Conservation (phyloP, 2,113 vertebrate genomes). For the Ptilorrhoa leucosticta region DNA sequence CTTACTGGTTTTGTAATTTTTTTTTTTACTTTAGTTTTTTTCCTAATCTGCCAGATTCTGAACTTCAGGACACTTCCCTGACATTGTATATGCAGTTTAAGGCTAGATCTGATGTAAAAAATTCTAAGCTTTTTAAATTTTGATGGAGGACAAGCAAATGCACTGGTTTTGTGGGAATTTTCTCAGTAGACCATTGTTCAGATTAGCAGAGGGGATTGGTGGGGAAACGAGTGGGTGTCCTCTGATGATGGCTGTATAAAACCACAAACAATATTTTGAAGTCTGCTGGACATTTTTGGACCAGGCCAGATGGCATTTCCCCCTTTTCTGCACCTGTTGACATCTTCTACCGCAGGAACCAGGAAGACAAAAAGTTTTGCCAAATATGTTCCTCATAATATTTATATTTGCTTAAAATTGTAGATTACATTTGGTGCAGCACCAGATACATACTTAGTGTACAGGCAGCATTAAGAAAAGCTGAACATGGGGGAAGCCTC, state of each 20-base stretch:
- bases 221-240: background rate
- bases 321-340: background rate
- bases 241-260: background rate
- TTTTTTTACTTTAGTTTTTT: background rate
- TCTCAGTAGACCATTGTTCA: background rate
- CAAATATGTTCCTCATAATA: background rate
- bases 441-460: background rate
- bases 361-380: background rate
- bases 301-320: background rate
- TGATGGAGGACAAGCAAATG: background rate
- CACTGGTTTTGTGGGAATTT: background rate
- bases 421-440: background rate
- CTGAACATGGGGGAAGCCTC: background rate
- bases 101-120: background rate
- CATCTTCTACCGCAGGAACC: background rate
- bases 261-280: background rate
- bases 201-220: background rate
- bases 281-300: background rate
- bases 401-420: background rate
- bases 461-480: background rate
- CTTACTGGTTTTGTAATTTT: background rate
- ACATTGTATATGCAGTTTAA: background rate
- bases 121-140: background rate
- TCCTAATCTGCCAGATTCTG: background rate
- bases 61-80: background rate